phyloP scores from a whole-genome alignment of 2,888 invertebrate species.

The Caenorhabditis uteleia region DNA sequence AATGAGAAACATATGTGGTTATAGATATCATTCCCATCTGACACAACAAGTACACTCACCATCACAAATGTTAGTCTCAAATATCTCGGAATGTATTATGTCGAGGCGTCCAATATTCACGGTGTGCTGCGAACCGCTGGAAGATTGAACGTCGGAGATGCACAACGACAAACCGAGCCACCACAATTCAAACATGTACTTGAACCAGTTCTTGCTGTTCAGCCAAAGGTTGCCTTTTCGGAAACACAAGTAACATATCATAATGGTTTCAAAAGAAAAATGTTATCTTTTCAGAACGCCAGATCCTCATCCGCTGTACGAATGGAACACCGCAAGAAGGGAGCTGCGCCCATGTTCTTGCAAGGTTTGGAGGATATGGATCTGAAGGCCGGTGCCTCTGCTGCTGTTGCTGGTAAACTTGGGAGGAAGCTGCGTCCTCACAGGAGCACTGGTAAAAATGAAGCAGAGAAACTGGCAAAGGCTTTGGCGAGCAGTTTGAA shows the following conservation, averaged over 20 bases:
- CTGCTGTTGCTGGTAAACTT: slow-evolving; percentile 65
- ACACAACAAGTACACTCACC: slow-evolving; percentile 50
- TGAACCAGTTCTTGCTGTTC: slow-evolving; percentile 40
- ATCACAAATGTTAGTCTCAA: slow-evolving; percentile 48
- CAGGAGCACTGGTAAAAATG: slow-evolving; percentile 23
- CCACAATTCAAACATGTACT: slow-evolving; percentile 53
- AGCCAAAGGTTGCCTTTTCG: slow-evolving; percentile 49
- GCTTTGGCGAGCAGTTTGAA: slow-evolving; percentile 20
- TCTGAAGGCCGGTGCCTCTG: slow-evolving; percentile 64
- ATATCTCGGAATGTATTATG: slow-evolving; percentile 60
- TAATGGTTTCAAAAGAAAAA: background rate
- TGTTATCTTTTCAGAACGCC: slow-evolving; percentile 23
- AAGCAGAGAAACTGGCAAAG: slow-evolving; percentile 32
- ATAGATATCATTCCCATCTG: slow-evolving; percentile 49
- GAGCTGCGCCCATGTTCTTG: slow-evolving; percentile 64
- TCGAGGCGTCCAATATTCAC: slow-evolving; percentile 63
- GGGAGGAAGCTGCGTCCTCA: slow-evolving; percentile 48
- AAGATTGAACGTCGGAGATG: slow-evolving; percentile 51
- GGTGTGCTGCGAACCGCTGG: slow-evolving; percentile 61
- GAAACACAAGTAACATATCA: no score
- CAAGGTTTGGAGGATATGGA: slow-evolving; percentile 67
- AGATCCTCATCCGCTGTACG: slow-evolving; percentile 43
- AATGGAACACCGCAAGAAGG: slow-evolving; percentile 47
- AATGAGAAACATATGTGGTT: background rate
- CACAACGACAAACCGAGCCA: slow-evolving; percentile 47